These are phyloP conservation scores for Hemiscyllium ocellatum DNA, from an alignment of 2,113 vertebrate genomes.

Conservation along the genomic window DNA sequence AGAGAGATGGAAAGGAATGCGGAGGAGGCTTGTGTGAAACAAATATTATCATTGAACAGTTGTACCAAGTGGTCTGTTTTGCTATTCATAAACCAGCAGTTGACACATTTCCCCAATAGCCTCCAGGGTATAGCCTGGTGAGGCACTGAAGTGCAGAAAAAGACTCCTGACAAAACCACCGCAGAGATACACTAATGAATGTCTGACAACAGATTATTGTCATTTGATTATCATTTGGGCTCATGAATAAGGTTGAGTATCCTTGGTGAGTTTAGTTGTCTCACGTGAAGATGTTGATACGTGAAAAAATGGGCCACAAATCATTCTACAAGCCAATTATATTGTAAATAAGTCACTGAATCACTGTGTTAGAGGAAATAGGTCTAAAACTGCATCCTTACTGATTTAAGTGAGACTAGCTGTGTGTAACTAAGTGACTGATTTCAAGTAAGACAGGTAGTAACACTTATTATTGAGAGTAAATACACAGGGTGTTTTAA, in stretches of 20 bases:
- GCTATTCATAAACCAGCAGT: neutral
- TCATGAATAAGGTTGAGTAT: neutral
- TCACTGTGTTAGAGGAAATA: neutral
- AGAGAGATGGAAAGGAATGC: too few relatives aligned
- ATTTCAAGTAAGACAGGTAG: neutral
- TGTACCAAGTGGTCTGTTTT: neutral
- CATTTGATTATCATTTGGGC: neutral
- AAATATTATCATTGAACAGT: neutral
- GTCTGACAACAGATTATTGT: neutral
- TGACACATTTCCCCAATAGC: neutral
- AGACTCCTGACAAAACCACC: neutral
- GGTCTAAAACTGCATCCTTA: neutral
- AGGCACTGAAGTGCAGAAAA: neutral
- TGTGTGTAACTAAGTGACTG: neutral
- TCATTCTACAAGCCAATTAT: neutral
- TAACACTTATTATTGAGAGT: neutral
- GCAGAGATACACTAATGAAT: neutral
- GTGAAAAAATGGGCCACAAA: neutral
- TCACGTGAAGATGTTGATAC: neutral
- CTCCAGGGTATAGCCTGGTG: neutral
- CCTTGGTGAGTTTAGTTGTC: neutral
- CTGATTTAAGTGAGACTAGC: neutral
- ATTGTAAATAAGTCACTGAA: neutral
- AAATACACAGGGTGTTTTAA: neutral
- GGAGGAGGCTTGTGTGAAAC: neutral